Evolutionary conservation across 2,888 invertebrate species (phyloP).

Genomic region (Standfussiana lucernea): DNA sequence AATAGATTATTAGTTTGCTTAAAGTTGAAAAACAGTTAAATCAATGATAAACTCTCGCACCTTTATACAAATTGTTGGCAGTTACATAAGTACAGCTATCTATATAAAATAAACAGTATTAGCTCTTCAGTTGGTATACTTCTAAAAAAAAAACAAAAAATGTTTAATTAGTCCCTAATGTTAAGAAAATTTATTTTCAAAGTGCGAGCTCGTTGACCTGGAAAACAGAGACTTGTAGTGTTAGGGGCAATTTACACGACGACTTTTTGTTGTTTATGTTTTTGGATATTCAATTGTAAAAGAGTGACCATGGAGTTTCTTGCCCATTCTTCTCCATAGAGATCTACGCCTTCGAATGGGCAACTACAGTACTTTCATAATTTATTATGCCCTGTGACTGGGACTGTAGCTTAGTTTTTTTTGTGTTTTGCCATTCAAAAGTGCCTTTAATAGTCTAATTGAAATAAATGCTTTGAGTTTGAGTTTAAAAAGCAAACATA

Average conservation of each 20-base stretch:
- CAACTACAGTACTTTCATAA: no score
- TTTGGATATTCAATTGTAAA: no score
- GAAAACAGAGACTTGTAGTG: conserved; percentile 48
- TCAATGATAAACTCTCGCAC: no score
- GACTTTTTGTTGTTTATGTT: neutral
- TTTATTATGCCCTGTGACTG: no score
- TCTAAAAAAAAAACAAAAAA: conserved; percentile 41
- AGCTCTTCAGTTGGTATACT: neutral
- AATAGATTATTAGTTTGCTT: neutral
- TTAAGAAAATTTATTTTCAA: conserved; percentile 59
- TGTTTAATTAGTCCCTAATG: conserved; percentile 57
- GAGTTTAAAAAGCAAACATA: no score
- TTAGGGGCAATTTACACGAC: conserved; percentile 8
- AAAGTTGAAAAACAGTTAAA: neutral
- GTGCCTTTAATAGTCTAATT: no score
- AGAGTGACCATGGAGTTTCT: no score
- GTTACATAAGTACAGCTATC: neutral
- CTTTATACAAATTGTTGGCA: neutral
- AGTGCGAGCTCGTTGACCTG: conserved; percentile 63
- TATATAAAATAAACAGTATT: neutral
- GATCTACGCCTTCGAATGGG: no score
- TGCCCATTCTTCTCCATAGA: no score
- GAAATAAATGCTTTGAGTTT: no score
- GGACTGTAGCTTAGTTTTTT: no score
- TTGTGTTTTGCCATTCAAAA: no score